Conservation (phyloP, 2,888 invertebrate genomes). For the Entomobrya multifasciata region DNA sequence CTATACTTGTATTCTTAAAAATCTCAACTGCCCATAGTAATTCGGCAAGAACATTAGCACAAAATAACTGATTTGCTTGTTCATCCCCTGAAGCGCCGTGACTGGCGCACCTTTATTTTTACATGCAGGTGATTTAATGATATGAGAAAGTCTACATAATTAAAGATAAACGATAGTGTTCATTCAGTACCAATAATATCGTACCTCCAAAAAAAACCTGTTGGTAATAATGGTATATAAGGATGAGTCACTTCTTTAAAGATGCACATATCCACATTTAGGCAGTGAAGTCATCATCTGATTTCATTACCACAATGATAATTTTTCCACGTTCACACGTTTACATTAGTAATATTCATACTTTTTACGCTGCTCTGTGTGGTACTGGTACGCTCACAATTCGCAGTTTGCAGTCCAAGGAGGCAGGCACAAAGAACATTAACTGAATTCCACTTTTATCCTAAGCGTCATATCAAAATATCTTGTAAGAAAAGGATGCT, state of each 20-base stretch:
- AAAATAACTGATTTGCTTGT: neutral
- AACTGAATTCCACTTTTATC: neutral
- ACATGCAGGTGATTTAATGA: too few relatives aligned
- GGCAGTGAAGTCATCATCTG: slow-evolving; percentile 34
- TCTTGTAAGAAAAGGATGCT: neutral
- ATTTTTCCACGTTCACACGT: slow-evolving; percentile 15
- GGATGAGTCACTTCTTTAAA: slow-evolving; percentile 39
- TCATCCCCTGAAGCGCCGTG: neutral
- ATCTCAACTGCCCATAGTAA: neutral
- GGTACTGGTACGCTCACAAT: too few relatives aligned
- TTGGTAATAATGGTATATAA: neutral
- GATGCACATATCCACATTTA: neutral
- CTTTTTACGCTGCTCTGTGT: neutral
- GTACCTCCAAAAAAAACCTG: neutral
- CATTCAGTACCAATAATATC: neutral
- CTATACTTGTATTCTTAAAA: neutral
- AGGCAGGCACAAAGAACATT: too few relatives aligned
- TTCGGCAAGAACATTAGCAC: neutral
- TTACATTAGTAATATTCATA: neutral
- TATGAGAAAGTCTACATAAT: slow-evolving; percentile 46
- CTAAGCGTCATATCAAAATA: neutral
- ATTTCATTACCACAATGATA: slow-evolving; percentile 35
- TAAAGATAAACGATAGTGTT: neutral
- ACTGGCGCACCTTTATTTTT: slow-evolving; percentile 25
- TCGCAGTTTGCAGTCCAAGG: too few relatives aligned